Evolutionary conservation across 2,113 vertebrate genomes (phyloP).

Genomic region (Thunnus thynnus): DNA sequence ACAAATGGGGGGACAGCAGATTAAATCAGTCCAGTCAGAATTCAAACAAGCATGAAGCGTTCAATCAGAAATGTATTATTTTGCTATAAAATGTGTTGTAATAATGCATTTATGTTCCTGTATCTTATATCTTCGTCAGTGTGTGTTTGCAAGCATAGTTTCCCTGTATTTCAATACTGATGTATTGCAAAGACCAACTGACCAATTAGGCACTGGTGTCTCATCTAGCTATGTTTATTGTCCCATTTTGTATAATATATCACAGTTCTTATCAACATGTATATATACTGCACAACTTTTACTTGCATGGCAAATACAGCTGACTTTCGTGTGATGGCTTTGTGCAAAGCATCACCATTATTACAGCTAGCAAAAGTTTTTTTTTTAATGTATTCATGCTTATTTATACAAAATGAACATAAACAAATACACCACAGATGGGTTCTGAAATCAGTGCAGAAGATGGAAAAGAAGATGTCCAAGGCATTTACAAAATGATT

Average conservation of each 20-base stretch:
- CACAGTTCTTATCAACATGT: too few species aligned
- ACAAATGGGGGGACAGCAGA: constrained; percentile 41
- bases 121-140: background rate
- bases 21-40: constrained; percentile 46
- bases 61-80: constrained; percentile 28
- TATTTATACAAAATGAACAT: too few species aligned
- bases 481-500: too few species aligned
- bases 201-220: too few species aligned
- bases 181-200: too few species aligned
- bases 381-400: too few species aligned
- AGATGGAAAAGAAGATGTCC: too few species aligned
- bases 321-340: background rate
- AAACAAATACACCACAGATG: background rate
- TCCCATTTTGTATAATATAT: background rate
- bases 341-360: background rate
- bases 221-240: background rate
- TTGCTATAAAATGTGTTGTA: background rate
- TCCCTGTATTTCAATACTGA: too few species aligned
- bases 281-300: too few species aligned
- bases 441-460: background rate
- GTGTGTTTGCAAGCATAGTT: background rate
- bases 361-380: background rate
- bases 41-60: constrained; percentile 39
- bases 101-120: background rate
- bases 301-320: background rate